A percentile compares a stretch with the other conserved stretches of the same genome.
These are phyloP conservation scores for Phyllostomus hastatus DNA, from an alignment of 2,113 vertebrate species.

Conservation along the genomic window DNA sequence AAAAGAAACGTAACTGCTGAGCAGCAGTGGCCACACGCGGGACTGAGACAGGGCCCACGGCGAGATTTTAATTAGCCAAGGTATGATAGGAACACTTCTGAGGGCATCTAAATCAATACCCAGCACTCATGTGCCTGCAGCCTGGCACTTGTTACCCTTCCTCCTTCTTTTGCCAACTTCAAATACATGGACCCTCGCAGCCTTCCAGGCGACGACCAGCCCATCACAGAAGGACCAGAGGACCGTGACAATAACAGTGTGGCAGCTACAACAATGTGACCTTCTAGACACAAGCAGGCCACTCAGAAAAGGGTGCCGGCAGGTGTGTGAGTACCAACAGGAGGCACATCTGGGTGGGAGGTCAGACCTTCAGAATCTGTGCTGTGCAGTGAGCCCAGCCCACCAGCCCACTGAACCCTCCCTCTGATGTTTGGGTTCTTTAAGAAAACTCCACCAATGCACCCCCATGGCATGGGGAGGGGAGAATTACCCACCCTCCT, in stretches of 20 bases:
- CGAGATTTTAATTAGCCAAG: accelerated
- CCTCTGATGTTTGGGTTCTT: accelerated
- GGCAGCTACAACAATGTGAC: accelerated
- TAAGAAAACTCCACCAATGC: accelerated
- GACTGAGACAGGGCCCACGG: accelerated
- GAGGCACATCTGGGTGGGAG: background rate
- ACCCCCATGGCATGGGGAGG: accelerated
- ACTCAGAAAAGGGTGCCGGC: accelerated
- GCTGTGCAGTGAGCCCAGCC: background rate
- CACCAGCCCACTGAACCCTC: background rate
- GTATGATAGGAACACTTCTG: accelerated
- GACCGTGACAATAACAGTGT: accelerated
- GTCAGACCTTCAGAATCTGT: background rate
- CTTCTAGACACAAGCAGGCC: accelerated
- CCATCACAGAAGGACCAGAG: background rate
- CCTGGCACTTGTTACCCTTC: accelerated
- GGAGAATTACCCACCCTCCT: background rate
- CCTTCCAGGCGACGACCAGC: accelerated
- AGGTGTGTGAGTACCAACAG: background rate
- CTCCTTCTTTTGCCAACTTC: too few species aligned
- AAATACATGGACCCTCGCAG: accelerated
- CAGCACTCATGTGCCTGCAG: accelerated
- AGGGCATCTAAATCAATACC: too few species aligned
- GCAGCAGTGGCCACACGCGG: accelerated
- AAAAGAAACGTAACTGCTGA: accelerated